phyloP scores from a whole-genome alignment of 1,140 invertebrate species.

The Procambarus virginalis region DNA sequence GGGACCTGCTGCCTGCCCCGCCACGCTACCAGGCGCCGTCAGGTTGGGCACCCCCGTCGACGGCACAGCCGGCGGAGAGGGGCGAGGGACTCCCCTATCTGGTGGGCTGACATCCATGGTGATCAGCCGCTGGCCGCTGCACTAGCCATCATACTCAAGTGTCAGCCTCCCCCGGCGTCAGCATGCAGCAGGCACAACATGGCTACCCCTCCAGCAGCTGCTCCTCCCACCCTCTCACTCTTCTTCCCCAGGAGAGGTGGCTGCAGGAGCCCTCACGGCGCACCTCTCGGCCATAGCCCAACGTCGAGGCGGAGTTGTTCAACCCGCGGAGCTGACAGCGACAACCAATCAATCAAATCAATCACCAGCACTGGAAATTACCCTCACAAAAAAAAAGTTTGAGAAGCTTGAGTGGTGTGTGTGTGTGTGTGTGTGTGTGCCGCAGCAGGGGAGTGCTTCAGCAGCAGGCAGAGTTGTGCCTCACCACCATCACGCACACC shows the following conservation, averaged over 20 bases:
- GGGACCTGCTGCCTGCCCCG: not conserved
- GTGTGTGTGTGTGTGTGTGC: too few relatives aligned
- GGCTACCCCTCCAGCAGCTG: not conserved
- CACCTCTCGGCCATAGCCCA: not conserved
- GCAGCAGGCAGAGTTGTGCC: too few relatives aligned
- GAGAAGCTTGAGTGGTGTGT: too few relatives aligned
- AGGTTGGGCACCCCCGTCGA: not conserved
- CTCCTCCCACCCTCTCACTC: not conserved
- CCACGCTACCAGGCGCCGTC: not conserved
- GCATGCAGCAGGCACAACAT: not conserved
- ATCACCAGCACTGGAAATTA: too few relatives aligned
- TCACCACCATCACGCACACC: too few relatives aligned
- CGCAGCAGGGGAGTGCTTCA: too few relatives aligned
- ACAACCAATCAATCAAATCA: too few relatives aligned
- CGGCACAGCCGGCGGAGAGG: not conserved
- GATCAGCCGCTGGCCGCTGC: conserved; percentile 5
- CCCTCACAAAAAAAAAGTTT: too few relatives aligned
- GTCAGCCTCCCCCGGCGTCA: not conserved
- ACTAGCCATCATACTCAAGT: not conserved
- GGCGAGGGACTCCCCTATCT: conserved; percentile 4
- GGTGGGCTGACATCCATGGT: conserved; percentile 8
- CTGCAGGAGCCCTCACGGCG: not conserved
- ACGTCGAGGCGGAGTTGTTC: too few relatives aligned
- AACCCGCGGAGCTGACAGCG: too few relatives aligned
- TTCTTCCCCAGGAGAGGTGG: not conserved